Evolutionary conservation across 2,888 invertebrate genomes (phyloP).

Genomic region (Lysandra coridon): DNA sequence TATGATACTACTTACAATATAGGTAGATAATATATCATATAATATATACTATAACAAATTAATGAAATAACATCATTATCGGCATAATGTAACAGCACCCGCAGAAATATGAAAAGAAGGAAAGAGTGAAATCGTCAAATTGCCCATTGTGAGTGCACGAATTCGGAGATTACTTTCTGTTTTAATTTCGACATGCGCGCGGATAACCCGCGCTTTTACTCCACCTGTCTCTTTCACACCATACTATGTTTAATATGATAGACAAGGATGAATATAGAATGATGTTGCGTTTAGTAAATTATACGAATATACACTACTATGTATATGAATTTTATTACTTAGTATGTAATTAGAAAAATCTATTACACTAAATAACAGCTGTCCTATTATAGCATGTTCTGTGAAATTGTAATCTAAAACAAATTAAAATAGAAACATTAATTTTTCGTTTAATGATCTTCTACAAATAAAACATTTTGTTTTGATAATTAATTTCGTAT

Average conservation of each 20-base stretch:
- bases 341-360: not conserved
- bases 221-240: conserved; percentile 34
- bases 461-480: no score
- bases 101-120: conserved; percentile 69
- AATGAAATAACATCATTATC: conserved; percentile 2
- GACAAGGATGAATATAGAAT: not conserved
- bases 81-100: conserved; percentile 26
- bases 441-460: no score
- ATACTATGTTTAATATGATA: conserved; percentile 31
- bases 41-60: not conserved
- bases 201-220: conserved; percentile 47
- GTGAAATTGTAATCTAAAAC: no score
- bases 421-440: no score
- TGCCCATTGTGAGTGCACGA: conserved; percentile 76
- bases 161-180: conserved; percentile 74
- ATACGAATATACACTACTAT: not conserved
- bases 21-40: no score
- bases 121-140: conserved; percentile 78
- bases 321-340: not conserved
- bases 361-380: not conserved
- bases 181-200: conserved; percentile 61
- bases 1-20: no score
- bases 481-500: no score
- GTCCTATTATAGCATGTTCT: not conserved
- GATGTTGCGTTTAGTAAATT: not conserved